Percentiles rank a stretch among this genome's conserved stretches.
These are phyloP conservation scores for Tetropium fuscum DNA, from an alignment of 2,888 invertebrate genomes.

Conservation along the genomic window DNA sequence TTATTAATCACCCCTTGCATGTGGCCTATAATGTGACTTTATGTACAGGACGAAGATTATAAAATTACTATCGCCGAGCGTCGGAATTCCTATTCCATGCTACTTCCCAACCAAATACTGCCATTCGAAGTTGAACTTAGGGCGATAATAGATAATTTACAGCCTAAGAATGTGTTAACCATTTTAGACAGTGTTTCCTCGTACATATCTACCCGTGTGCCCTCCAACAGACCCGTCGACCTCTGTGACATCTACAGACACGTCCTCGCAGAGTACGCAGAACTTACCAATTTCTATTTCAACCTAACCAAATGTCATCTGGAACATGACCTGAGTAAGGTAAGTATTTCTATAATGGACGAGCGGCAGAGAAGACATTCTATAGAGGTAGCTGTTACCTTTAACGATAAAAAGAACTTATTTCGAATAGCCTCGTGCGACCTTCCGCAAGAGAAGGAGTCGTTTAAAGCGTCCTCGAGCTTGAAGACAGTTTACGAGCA, in stretches of 20 bases:
- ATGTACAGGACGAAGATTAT: slow-evolving; percentile 49
- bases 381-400: slow-evolving; percentile 49
- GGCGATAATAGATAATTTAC: slow-evolving; percentile 12
- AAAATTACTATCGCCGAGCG: slow-evolving; percentile 39
- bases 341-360: slow-evolving; percentile 44
- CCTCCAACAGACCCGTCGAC: slow-evolving; percentile 28
- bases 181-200: slow-evolving; percentile 46
- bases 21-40: too few relatives aligned
- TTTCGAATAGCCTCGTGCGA: slow-evolving; percentile 53
- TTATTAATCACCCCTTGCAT: too few relatives aligned
- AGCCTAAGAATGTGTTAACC: slow-evolving; percentile 33
- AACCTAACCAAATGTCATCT: slow-evolving; percentile 48
- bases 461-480: slow-evolving; percentile 38
- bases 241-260: slow-evolving; percentile 41
- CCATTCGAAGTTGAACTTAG: slow-evolving; percentile 32
- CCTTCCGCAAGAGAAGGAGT: slow-evolving; percentile 49
- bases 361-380: slow-evolving; percentile 49
- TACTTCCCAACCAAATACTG: slow-evolving; percentile 14
- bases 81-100: slow-evolving; percentile 29
- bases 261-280: slow-evolving; percentile 52
- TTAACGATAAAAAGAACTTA: slow-evolving; percentile 40
- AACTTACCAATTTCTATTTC: slow-evolving; percentile 54
- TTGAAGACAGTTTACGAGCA: slow-evolving; percentile 55
- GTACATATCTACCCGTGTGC: slow-evolving; percentile 20
- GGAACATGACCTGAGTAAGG: slow-evolving; percentile 47